These are phyloP conservation scores for Limnephilus lunatus DNA, from an alignment of 2,888 invertebrate species.

Conservation along the genomic window DNA sequence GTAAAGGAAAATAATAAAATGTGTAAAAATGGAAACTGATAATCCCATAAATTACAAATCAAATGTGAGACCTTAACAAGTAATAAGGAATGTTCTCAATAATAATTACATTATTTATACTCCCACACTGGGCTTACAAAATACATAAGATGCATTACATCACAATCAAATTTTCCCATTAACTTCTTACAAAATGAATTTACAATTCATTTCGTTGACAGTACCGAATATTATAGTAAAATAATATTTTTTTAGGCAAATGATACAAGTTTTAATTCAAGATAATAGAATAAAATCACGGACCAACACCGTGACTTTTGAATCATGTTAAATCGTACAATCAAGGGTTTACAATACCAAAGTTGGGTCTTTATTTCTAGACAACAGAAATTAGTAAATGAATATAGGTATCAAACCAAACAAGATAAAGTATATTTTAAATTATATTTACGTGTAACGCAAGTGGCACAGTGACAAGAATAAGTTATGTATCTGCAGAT, in stretches of 20 bases:
- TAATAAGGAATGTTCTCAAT: not conserved
- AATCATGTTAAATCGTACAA: not conserved
- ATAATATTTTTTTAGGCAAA: not conserved
- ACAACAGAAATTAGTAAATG: not conserved
- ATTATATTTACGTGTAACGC: not conserved
- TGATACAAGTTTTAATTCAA: not conserved
- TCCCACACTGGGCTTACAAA: not conserved
- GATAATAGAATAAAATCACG: not conserved
- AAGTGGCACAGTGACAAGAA: not conserved
- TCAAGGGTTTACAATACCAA: not conserved
- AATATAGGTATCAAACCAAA: not conserved
- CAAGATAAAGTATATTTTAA: not conserved
- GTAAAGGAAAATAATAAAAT: not conserved
- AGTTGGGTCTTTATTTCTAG: too few species aligned
- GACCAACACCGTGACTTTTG: not conserved
- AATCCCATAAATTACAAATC: not conserved
- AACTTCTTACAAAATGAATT: not conserved
- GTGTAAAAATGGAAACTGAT: not conserved
- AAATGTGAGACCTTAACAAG: not conserved
- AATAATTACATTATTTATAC: not conserved
- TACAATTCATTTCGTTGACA: not conserved
- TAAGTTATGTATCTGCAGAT: too few species aligned
- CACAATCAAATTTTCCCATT: not conserved
- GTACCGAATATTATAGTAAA: not conserved
- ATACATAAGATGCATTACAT: not conserved